Base-by-base conservation (phyloP, 2,113 vertebrate genomes). In the Mellivora capensis region DNA sequence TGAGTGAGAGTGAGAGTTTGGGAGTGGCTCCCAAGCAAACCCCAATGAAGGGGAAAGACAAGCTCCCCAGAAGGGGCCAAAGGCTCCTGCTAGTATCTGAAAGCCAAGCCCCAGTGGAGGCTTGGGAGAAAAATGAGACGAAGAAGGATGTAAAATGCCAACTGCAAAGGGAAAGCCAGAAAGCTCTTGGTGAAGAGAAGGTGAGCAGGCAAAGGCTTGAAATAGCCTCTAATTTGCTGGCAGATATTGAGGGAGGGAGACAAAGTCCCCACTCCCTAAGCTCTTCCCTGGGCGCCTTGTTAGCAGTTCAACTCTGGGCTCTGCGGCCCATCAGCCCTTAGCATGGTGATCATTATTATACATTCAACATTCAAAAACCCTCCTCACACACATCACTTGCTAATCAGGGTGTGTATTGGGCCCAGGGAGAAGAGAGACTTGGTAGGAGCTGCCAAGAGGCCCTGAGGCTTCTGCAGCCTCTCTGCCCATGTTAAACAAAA, bases 251-350 rank as follows among this genome's bases (percentile, higher is more conserved):
- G 98, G 97, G 98, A 98, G 98, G 97, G 98, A 98, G 98, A 97
- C 97, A 96, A 95, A 97, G 97, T 98, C 98, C 95, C 98, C 94
- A 95, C 98, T 98, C 98, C 97, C 98, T 99, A 99, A 99, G 99
- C 99, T 99, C 99, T 99, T 99, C 99, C 99, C 99, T 98, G 98
- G 99, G 99, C 98, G 99, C 99, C 99, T 99, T 99, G 99, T 99
- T 99, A 99, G 98, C 98, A 99, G 85, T 99, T 99, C 99, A 98
- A 98, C 99, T 99, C 98, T 98, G 97, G 98, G 98, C 98, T 99
- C 98, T 97, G 91, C 91, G 96, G 86, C 98, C 97, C 94, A 97
- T 96, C 92, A 96, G 86, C 98, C 97, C 94, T 97, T 96, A 96
- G 92, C 97, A 98, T 98, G 74, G 61, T 98, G 99, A 93, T 96